A percentile compares a stretch with the other conserved stretches of the same genome.
phyloP scores from a whole-genome alignment of 2,797 vertebrate species.

The Lates japonicus region DNA sequence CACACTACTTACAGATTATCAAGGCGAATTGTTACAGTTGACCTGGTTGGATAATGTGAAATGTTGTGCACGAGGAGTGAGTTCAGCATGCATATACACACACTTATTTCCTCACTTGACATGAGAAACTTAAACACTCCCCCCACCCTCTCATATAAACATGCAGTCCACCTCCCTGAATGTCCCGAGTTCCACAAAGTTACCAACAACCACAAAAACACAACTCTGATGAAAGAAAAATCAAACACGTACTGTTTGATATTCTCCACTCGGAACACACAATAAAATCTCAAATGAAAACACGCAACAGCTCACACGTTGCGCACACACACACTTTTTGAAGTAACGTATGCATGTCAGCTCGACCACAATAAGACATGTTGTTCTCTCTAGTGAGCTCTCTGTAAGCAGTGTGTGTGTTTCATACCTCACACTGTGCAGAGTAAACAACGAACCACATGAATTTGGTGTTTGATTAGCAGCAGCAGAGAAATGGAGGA shows the following conservation, averaged over 20 bases:
- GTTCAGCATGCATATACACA: not conserved
- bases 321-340: not conserved
- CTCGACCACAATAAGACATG: conserved; percentile 16
- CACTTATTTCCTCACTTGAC: conserved; percentile 32
- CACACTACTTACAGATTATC: conserved; percentile 35
- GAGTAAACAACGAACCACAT: conserved; percentile 67
- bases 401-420: conserved; percentile 41
- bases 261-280: conserved; percentile 8
- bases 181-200: conserved; percentile 7
- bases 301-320: not conserved
- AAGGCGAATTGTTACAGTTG: conserved; percentile 34
- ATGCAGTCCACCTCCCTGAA: conserved; percentile 20
- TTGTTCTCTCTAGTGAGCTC: conserved; percentile 35
- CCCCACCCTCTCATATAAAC: conserved; percentile 35
- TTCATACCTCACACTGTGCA: conserved; percentile 46
- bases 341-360: conserved; percentile 32
- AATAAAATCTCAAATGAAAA: conserved; percentile 7
- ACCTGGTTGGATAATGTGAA: conserved; percentile 12
- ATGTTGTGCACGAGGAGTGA: not conserved
- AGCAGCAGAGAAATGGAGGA: conserved; percentile 29
- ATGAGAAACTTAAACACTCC: conserved; percentile 41
- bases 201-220: not conserved
- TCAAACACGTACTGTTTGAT: conserved; percentile 34
- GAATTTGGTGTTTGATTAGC: conserved; percentile 66
- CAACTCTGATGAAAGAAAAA: conserved; percentile 36